Evolutionary conservation across 2,113 vertebrate species (phyloP).

Genomic region (Rhinichthys klamathensis): DNA sequence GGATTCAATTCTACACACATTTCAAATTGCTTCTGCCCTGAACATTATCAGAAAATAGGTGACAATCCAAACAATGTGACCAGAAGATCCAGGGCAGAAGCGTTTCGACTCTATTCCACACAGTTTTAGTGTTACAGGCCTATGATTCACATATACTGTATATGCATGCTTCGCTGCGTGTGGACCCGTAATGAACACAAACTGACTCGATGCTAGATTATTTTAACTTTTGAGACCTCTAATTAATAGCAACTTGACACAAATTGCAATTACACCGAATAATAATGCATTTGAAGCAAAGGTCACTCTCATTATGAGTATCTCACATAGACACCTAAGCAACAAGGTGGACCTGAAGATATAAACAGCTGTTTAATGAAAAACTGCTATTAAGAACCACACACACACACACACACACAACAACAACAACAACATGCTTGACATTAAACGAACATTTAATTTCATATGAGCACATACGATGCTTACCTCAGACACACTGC

Average conservation of each 20-base stretch:
- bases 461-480: too few species aligned
- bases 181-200: too few species aligned
- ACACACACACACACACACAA: too few species aligned
- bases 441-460: too few species aligned
- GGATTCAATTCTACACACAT: neutral
- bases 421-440: too few species aligned
- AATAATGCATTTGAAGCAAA: conserved; percentile 10
- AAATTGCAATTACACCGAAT: neutral
- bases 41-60: neutral
- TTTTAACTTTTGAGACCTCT: conserved; percentile 12
- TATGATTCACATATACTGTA: too few species aligned
- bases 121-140: too few species aligned
- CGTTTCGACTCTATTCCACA: too few species aligned
- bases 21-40: neutral
- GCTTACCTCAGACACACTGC: too few species aligned
- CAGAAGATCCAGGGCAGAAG: too few species aligned
- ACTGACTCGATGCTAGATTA: too few species aligned
- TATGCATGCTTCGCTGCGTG: too few species aligned
- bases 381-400: neutral
- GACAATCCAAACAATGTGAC: neutral
- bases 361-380: neutral
- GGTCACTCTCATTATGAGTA: neutral
- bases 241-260: neutral
- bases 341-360: neutral
- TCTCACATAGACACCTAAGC: neutral